Evolutionary conservation across 2,888 invertebrate genomes (phyloP), one percentile per base, ranked within the genome.

Genomic region (Andrena chrysosceles): DNA sequence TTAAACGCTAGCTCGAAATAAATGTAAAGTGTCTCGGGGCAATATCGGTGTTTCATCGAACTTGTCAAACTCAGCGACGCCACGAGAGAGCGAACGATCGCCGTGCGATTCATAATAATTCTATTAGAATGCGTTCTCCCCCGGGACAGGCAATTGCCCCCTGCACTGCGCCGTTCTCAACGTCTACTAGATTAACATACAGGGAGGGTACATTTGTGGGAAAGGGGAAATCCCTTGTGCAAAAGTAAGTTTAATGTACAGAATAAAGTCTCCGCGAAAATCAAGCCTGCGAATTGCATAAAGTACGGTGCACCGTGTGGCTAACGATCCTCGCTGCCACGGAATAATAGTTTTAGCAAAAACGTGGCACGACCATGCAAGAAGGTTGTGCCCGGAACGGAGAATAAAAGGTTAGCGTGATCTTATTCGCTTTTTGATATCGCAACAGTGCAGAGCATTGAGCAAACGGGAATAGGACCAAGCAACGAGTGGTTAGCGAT

Each of bases 81-180:
- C 8, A 42, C 56, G 42, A 8, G 71, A 31, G 64, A 42, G 23
- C 26, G 5, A 23, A 29, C 48, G 20, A 59, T 77, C 62, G 23
- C 56, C 35, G 54, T 29, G 54, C 67, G 42, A 87, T 78, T 85
- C 85, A 85, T 80, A 78, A 87, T 78, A 85, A 86, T 83, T 68
- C 62, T 69, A 69, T 84, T 79, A 80, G 56, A 54, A 52, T 29
- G 64, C 62, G 33, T 56, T 49, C 52, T 68, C 73, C 16, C 56
- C 49, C 2, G 70, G 70, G 59, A 75, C 60, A 35, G 75, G 70
- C 69, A 76, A 76, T 83, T 77, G 70, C 13, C 7, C 7, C 23
- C 23, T 10, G 48, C 42, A 26, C 42, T 31, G 59, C 20, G 54
- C 20, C 26, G 23, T 26, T n/a, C 5, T 16, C 20, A 20, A 16